phyloP scores from a whole-genome alignment of 2,797 vertebrate genomes.

The Chloroceryle inda region DNA sequence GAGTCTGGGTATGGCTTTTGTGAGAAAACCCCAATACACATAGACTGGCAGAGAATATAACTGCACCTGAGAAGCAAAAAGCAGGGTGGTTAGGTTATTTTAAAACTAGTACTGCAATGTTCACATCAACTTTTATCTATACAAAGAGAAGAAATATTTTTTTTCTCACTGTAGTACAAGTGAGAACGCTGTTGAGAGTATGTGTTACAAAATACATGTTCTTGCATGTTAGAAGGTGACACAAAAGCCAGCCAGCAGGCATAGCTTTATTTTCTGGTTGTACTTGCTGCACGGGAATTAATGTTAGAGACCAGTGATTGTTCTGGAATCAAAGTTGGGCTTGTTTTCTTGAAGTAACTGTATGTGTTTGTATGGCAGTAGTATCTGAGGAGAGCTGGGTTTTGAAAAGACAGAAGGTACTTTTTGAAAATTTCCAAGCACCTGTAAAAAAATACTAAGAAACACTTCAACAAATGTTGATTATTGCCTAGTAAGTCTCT shows the following conservation, averaged over 20 bases:
- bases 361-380: neutral
- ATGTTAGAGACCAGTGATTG: neutral
- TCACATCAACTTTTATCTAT: conserved; percentile 30
- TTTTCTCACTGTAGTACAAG: neutral
- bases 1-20: neutral
- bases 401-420: neutral
- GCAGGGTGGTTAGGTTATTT: neutral
- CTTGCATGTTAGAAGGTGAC: neutral
- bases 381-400: neutral
- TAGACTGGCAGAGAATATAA: neutral
- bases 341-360: neutral
- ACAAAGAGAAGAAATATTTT: neutral
- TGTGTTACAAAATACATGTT: neutral
- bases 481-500: neutral
- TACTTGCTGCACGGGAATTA: neutral
- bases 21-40: neutral
- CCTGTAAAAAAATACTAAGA: neutral
- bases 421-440: neutral
- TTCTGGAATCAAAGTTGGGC: neutral
- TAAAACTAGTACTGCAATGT: conserved; percentile 21
- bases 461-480: neutral
- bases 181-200: conserved; percentile 27
- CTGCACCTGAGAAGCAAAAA: conserved; percentile 18
- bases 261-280: neutral
- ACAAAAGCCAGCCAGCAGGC: neutral